These are phyloP conservation scores for Ectemnius continuus DNA, from an alignment of 2,888 invertebrate genomes.

Conservation along the genomic window DNA sequence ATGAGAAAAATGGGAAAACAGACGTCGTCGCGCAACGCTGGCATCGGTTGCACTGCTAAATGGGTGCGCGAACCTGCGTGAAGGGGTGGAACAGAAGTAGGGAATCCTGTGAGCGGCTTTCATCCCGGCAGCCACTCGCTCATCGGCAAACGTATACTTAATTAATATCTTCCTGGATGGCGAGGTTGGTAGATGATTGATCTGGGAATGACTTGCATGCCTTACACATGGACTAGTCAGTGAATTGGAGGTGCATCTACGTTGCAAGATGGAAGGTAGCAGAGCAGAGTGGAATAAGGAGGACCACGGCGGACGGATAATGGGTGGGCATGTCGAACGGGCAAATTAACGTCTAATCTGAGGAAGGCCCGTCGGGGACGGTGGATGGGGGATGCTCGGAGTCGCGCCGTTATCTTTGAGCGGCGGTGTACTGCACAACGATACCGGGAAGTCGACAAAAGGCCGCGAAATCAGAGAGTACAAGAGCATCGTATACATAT, in stretches of 20 bases:
- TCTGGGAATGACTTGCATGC: too few relatives aligned
- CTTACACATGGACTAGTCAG: too few relatives aligned
- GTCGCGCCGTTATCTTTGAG: conserved; percentile 14
- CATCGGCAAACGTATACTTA: conserved; percentile 17
- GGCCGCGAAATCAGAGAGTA: conserved; percentile 45
- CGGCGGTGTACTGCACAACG: conserved; percentile 9
- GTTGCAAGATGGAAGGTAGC: too few relatives aligned
- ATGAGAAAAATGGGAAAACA: conserved; percentile 15
- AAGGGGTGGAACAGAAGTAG: conserved; percentile 13
- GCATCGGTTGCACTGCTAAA: neutral
- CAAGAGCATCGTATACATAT: conserved; percentile 15
- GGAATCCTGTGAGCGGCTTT: conserved; percentile 8
- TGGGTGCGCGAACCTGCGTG: conserved; percentile 8
- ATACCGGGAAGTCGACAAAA: conserved; percentile 40
- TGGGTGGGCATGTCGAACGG: neutral
- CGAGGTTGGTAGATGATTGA: too few relatives aligned
- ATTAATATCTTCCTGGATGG: conserved; percentile 1
- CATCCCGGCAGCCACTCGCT: conserved; percentile 4
- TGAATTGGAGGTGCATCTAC: too few relatives aligned
- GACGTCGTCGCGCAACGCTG: conserved; percentile 1
- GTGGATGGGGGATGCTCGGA: neutral
- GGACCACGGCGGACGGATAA: neutral
- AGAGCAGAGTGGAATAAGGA: too few relatives aligned
- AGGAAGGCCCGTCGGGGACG: neutral
- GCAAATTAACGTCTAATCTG: neutral